A percentile compares a stretch with the other conserved stretches of the same genome.
phyloP scores from a whole-genome alignment of 2,797 vertebrate genomes.

The Myotis pilosus region DNA sequence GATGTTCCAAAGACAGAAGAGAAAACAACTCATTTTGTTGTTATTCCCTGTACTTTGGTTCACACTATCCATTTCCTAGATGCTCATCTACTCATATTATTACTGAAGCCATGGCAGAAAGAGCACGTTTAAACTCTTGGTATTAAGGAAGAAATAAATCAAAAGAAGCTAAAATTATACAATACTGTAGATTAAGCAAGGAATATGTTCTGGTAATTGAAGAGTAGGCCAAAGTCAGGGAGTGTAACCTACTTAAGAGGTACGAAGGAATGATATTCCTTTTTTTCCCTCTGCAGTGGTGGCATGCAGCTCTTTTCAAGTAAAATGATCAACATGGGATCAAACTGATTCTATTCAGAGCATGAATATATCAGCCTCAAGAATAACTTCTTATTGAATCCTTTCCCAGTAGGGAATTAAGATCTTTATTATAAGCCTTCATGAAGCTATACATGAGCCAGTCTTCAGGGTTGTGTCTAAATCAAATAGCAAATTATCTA shows the following conservation, averaged over 20 bases:
- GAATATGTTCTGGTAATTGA: slow-evolving; percentile 14
- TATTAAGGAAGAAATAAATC: not conserved
- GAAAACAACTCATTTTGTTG: not conserved
- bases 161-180: not conserved
- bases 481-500: not conserved
- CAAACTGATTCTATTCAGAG: not conserved
- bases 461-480: not conserved
- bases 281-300: not conserved
- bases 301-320: not conserved
- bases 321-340: slow-evolving; percentile 9
- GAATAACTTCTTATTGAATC: not conserved
- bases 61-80: not conserved
- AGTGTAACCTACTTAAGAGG: not conserved
- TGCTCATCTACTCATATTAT: not conserved
- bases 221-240: not conserved
- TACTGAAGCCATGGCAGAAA: not conserved
- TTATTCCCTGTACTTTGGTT: not conserved
- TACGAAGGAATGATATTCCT: not conserved
- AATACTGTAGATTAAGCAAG: not conserved
- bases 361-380: not conserved
- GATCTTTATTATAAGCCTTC: not conserved
- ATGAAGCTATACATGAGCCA: not conserved
- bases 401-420: not conserved
- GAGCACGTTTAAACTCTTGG: not conserved
- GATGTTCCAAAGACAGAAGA: not conserved